Evolutionary conservation across 1,140 invertebrate species (phyloP), one percentile per base, ranked within the genome.

Genomic region (Tenebrio molitor): DNA sequence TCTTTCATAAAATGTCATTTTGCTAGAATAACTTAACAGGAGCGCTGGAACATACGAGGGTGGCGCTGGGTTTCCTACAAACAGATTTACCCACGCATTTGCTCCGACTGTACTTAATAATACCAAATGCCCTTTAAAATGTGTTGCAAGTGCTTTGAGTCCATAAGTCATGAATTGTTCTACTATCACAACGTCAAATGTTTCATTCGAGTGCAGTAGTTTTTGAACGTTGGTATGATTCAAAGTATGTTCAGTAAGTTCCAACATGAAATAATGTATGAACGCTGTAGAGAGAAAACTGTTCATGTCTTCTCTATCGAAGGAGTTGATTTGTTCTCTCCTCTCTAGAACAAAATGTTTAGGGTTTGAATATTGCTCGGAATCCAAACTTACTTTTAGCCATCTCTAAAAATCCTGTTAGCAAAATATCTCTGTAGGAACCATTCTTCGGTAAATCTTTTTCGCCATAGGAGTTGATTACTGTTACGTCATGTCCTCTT

Each of bases 401-500:
- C 25, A 17, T 16, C 33, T 64, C 23, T 2, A 8, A 12, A 19
- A 65, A 29, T 19, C 46, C 36, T 1, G 39, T 50, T 1, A 77
- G 33, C 10, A 74, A 3, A 12, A 77, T 41, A 7, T 74, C 64
- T n/a, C 36, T 70, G 8, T 71, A 76, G 8, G 19, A 69, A 7
- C 74, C 74, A 36, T 68, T 72, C 46, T 77, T 70, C 85, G 78
- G 2, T 84, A 81, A 36, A 86, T 82, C 14, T 81, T 76, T 65
- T 84, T 79, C 73, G 85, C 46, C 84, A 58, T 89, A 90, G 71
- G 88, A 86, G 19, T 87, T 91, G 10, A 93, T 81, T 10, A 92
- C 87, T 0, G 91, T 92, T 5, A 94, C 70, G 7, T 91, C 84
- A 75, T 93, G 90, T 14, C 90, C 91, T 2, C 88, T 85, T 62